Base-by-base conservation (phyloP, 2,113 vertebrate species). In the Lampris incognitus region DNA sequence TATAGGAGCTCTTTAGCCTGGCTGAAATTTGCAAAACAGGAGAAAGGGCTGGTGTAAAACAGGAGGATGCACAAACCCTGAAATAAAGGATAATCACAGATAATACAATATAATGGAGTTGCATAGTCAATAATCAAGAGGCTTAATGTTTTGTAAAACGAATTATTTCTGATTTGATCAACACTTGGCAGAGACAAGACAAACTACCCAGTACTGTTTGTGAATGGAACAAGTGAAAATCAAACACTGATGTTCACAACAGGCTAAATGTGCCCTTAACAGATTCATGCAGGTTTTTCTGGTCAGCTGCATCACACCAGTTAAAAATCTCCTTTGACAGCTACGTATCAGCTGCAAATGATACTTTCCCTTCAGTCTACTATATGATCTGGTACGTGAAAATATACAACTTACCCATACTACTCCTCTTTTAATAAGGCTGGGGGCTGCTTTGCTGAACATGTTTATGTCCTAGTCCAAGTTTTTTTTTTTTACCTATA, bases 1-100 rank as follows among this genome's bases (percentile, higher is more conserved):
- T 99, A 99, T 91, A 97, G 93, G 77, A 98, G 95, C 94, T 97
- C 95, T 0, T 95, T 96, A 72, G 96, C 96, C 0, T 96, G 95
- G 85, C 95, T 97, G 91, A 96, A 96, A 94, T 95, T 96, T 84
- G 96, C 96, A 79, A 96, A 96, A 91, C 96, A 97, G 92, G 88
- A 93, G 76, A 95, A 94, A 69, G 96, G 95, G 93, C 94, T 95
- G 87, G 92, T 88, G 92, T 95, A 95, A 88, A 97, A 93, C 79
- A 98, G 85, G 85, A 97, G 90, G 87, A 94, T 84, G 82, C 87
- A 92, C 76, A 94, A 86, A 80, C 87, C 94, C 95, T 94, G 88
- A 24, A 94, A 92, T 50, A 69, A 75, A 93, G 69, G 74, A 89
- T 48, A 67, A 86, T 57, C 8, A 85, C 69, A 72, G n/a, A 74